Conservation (phyloP, 2,797 vertebrate genomes). For the Melanotaenia parkinsoni region DNA sequence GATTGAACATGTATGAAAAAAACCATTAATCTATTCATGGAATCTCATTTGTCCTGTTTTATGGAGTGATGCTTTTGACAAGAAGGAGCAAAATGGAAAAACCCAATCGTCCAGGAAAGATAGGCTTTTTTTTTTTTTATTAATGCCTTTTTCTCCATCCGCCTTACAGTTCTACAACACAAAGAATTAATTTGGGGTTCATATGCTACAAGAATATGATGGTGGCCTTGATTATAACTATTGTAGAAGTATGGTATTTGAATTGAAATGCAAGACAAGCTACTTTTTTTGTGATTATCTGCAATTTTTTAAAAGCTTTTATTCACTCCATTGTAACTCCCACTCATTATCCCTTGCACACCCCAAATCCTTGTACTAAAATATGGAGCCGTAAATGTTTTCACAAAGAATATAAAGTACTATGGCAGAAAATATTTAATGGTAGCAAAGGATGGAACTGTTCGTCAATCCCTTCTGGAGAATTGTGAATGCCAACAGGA, state of each 20-base stretch:
- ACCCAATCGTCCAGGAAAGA: conserved; percentile 68
- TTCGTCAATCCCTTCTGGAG: conserved; percentile 59
- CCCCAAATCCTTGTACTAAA: conserved; percentile 54
- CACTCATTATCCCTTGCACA: conserved; percentile 50
- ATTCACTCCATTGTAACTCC: conserved; percentile 63
- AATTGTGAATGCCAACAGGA: conserved; percentile 57
- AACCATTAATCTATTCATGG: conserved; percentile 74
- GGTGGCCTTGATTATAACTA: conserved; percentile 69
- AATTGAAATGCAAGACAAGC: conserved; percentile 74
- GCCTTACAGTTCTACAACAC: conserved; percentile 56
- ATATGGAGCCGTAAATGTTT: conserved; percentile 62
- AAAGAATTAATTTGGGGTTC: conserved; percentile 65
- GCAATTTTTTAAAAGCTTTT: conserved; percentile 53
- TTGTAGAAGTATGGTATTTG: conserved; percentile 61
- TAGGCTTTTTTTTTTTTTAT: conserved; percentile 54
- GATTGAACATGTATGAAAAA: conserved; percentile 72
- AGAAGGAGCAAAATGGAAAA: conserved; percentile 73
- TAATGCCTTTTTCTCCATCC: conserved; percentile 51
- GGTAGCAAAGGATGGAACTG: conserved; percentile 46
- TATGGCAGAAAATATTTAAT: conserved; percentile 44
- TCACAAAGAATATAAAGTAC: conserved; percentile 56
- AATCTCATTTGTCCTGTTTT: conserved; percentile 76
- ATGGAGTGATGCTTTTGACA: conserved; percentile 68
- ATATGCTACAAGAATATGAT: conserved; percentile 47
- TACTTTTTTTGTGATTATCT: conserved; percentile 62